These are phyloP conservation scores for Synanthedon formicaeformis DNA, from an alignment of 2,888 invertebrate species.

Conservation along the genomic window DNA sequence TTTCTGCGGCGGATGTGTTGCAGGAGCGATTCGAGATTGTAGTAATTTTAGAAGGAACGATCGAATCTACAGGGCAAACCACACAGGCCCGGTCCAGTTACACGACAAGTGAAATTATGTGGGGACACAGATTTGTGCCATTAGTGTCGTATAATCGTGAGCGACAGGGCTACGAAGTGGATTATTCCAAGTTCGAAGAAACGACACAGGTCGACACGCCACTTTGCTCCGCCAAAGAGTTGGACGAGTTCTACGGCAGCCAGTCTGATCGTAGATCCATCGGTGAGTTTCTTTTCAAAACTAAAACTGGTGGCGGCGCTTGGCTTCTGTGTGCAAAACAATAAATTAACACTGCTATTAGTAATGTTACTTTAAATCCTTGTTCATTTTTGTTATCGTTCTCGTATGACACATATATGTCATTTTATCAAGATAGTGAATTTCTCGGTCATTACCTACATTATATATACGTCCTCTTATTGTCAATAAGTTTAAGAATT, in stretches of 20 bases:
- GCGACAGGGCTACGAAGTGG: conserved; percentile 80
- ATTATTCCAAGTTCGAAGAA: conserved; percentile 86
- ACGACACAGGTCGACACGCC: conserved; percentile 85
- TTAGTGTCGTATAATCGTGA: conserved; percentile 82
- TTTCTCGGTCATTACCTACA: conserved; percentile 11
- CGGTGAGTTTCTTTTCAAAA: conserved; percentile 55
- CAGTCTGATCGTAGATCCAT: conserved; percentile 68
- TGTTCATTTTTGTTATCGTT: conserved; percentile 12
- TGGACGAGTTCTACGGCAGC: conserved; percentile 74
- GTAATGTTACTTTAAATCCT: conserved; percentile 5
- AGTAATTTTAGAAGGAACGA: conserved; percentile 84
- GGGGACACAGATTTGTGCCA: conserved; percentile 84
- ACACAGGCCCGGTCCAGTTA: conserved; percentile 83
- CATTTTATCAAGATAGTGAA: conserved; percentile 15
- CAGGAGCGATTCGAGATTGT: conserved; percentile 86
- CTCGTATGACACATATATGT: conserved; percentile 9
- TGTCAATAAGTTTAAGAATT: not conserved
- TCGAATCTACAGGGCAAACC: conserved; percentile 83
- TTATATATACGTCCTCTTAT: not conserved
- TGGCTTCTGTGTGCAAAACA: conserved; percentile 4
- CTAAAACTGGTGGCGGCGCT: conserved; percentile 23
- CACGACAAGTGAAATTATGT: conserved; percentile 81
- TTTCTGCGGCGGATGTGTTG: conserved; percentile 85
- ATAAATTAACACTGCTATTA: conserved; percentile 18
- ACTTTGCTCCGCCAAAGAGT: conserved; percentile 77